Base-by-base conservation (phyloP, 2,888 invertebrate species). In the Cryptocephalus moraei region DNA sequence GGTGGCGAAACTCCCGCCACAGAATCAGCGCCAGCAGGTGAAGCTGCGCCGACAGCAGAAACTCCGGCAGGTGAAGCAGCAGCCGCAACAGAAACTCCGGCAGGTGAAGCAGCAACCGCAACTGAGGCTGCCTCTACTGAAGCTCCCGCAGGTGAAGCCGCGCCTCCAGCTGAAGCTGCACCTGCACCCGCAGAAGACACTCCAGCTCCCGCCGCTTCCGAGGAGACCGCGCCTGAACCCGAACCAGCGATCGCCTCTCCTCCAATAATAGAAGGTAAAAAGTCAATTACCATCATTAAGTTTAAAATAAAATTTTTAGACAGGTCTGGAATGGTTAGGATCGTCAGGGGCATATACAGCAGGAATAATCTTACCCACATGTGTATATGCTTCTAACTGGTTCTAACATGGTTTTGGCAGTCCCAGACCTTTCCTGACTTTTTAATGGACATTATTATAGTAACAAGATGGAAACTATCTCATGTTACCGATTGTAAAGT, bases 81-180 rank as follows among this genome's bases (percentile, higher is more conserved):
- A 64, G 68, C 58, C 39, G 55, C 52, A 36, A 54, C 50, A 44
- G 58, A 51, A 8, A 57, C 55, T 39, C 52, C 58, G 13, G 50
- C 59, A 14, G 58, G 64, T 3, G 56, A 62, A 44, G 66, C 50
- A 43, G 64, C 44, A 53, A 49, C 49, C 12, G 39, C 52, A 54
- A 41, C 34, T 9, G 52, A 58, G 39, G 51, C 58, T 2, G 62
- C 59, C 39, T 61, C 54, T 41, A 48, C 51, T 3, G 49, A 53
- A 9, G 57, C 71, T 64, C 68, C 58, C 36, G 55, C 51, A 33
- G 54, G 49, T 44, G 58, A 49, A 10, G 57, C 9, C 13, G 62
- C 63, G n/a, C 65, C 64, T 9, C 61, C 72, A 32, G 63, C 67
- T 4, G 69, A 62, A 0, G 61, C 64, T 8, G 59, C 63, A 12